Percentiles rank a stretch among this genome's conserved stretches.
Evolutionary conservation across 2,113 vertebrate species (phyloP).

Genomic region (Empidonax alnorum): DNA sequence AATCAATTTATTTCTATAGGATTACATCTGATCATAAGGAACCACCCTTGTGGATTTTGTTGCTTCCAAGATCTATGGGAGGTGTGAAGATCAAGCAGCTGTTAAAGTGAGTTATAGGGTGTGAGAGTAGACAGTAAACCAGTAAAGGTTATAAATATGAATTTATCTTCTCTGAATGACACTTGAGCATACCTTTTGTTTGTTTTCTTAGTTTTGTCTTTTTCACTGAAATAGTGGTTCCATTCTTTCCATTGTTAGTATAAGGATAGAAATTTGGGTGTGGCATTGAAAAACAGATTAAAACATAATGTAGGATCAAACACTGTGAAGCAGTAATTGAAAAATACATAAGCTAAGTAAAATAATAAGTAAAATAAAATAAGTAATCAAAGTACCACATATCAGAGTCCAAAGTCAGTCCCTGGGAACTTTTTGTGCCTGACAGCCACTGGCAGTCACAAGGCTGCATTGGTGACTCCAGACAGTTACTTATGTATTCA

Average conservation of each 20-base stretch:
- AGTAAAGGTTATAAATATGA: neutral
- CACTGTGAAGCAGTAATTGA: neutral
- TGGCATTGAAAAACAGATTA: neutral
- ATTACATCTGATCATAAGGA: neutral
- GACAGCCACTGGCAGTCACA: neutral
- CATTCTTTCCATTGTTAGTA: neutral
- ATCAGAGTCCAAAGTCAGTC: neutral
- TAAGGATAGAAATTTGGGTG: neutral
- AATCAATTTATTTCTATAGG: neutral
- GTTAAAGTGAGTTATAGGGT: neutral
- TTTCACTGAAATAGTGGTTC: neutral
- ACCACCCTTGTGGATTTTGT: neutral
- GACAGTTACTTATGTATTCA: constrained; percentile 7
- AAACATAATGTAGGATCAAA: neutral
- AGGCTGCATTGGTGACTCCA: neutral
- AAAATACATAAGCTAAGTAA: neutral
- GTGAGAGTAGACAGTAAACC: neutral
- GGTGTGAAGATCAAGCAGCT: neutral
- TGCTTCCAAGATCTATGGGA: neutral
- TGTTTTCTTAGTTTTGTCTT: neutral
- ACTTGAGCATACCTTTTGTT: neutral
- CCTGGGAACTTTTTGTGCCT: neutral
- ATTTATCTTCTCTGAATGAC: neutral
- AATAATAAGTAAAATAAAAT: constrained; percentile 15
- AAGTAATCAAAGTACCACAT: neutral